phyloP scores from a whole-genome alignment of 2,888 invertebrate genomes.

The Monopis laevigella region DNA sequence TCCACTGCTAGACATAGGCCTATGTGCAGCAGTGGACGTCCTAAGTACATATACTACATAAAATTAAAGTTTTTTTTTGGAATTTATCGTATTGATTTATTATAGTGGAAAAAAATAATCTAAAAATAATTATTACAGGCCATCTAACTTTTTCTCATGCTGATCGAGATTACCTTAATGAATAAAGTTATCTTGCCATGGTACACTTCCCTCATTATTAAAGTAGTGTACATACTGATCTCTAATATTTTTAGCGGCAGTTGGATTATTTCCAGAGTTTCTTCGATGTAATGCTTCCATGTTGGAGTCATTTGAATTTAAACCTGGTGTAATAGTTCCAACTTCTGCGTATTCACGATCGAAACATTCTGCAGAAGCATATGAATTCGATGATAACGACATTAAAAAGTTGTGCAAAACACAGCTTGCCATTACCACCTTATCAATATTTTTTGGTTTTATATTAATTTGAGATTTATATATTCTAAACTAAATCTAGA shows the following conservation, averaged over 20 bases:
- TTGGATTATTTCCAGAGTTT: neutral
- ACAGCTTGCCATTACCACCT: neutral
- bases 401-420: neutral
- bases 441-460: slow-evolving; percentile 15
- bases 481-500: slow-evolving; percentile 6
- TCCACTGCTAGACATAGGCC: too few species aligned
- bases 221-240: slow-evolving; percentile 13
- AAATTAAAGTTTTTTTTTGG: too few species aligned
- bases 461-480: slow-evolving; percentile 11
- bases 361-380: slow-evolving; percentile 2
- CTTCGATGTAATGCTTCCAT: neutral
- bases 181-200: slow-evolving; percentile 12
- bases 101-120: neutral
- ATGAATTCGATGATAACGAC: neutral
- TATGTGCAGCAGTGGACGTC: too few species aligned
- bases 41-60: too few species aligned
- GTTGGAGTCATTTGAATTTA: neutral
- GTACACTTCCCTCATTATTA: slow-evolving; percentile 12
- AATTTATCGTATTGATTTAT: neutral
- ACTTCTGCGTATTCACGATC: slow-evolving; percentile 12
- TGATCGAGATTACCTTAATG: neutral
- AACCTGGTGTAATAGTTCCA: neutral
- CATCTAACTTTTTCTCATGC: too few species aligned
- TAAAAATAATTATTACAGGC: neutral
- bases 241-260: slow-evolving; percentile 7